Evolutionary conservation across 2,113 vertebrate genomes (phyloP), one percentile per base, ranked within the genome.

Genomic region (Osmerus eperlanus): DNA sequence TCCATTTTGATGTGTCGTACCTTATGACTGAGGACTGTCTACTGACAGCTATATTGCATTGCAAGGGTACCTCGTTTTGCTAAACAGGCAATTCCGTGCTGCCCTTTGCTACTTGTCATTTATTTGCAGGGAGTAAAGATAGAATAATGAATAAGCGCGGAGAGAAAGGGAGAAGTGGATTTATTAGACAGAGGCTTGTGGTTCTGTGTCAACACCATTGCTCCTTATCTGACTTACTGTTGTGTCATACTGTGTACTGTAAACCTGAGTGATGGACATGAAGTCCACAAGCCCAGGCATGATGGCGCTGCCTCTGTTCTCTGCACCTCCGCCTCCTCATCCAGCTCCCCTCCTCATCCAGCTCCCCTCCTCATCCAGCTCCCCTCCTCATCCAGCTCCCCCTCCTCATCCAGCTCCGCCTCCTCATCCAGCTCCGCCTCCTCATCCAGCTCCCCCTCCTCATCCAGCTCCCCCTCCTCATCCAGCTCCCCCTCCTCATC

Each of bases 11-110:
- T 76, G 72, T 73, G 74, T 80, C 65, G 70, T 61, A 85, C 55
- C 76, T 74, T 80, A 47, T 73, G 54, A 36, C 72, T 82, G 79
- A 75, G 79, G n/a, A 15, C 60, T 41, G 58, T 73, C 65, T 66
- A 75, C 53, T 85, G 82, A 87, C 83, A 82, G 68, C 67, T 83
- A 71, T 79, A 71, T 82, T 77, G 69, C 68, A 67, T 61, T 16
- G 25, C 71, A 71, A n/a, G 1, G 18, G 36, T 54, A 67, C 32
- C 73, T 85, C 63, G 67, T 72, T 82, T 75, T 70, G 65, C 72
- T 75, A 62, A 8, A 36, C 67, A 79, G 77, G 78, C 72, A 70
- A 56, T 78, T 84, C 70, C 51, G 6, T 25, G 62, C 73, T 52
- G 60, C 72, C 75, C 70, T 61, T 53, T 54, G 69, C 66, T 71